These are phyloP conservation scores for Ramphastos sulfuratus DNA, from an alignment of 2,113 vertebrate genomes.

Conservation along the genomic window DNA sequence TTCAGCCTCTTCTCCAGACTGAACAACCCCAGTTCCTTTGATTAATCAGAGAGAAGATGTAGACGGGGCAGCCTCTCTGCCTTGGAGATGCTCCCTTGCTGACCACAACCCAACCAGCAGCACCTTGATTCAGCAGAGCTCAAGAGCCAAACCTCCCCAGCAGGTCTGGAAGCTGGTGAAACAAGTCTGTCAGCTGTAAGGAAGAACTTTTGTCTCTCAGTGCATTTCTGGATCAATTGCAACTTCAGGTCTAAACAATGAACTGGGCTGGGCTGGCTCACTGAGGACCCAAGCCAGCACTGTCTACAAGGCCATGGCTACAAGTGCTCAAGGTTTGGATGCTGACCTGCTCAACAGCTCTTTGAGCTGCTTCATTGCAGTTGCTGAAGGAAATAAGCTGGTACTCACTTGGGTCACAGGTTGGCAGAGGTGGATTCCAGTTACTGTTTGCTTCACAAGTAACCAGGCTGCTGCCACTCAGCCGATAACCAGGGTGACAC, in stretches of 20 bases:
- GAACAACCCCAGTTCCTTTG: background rate
- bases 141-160: background rate
- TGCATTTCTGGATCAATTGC: background rate
- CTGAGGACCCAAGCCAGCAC: background rate
- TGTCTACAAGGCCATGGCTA: background rate
- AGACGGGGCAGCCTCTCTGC: background rate
- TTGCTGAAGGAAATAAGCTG: background rate
- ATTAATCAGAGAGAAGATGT: background rate
- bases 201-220: background rate
- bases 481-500: background rate
- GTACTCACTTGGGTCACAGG: constrained; percentile 57
- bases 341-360: background rate
- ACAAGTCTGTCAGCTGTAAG: background rate
- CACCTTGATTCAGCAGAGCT: background rate
- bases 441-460: constrained; percentile 15
- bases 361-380: background rate
- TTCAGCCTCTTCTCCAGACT: no score
- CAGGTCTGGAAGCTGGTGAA: background rate
- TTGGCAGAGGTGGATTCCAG: constrained; percentile 56
- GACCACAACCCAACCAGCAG: background rate
- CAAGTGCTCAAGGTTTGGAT: rapidly evolving
- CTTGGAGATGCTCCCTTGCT: background rate
- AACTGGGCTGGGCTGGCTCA: background rate
- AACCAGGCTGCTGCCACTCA: background rate
- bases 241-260: background rate